Base-by-base conservation (phyloP, 2,888 invertebrate species). In the Scaeva pyrastri region DNA sequence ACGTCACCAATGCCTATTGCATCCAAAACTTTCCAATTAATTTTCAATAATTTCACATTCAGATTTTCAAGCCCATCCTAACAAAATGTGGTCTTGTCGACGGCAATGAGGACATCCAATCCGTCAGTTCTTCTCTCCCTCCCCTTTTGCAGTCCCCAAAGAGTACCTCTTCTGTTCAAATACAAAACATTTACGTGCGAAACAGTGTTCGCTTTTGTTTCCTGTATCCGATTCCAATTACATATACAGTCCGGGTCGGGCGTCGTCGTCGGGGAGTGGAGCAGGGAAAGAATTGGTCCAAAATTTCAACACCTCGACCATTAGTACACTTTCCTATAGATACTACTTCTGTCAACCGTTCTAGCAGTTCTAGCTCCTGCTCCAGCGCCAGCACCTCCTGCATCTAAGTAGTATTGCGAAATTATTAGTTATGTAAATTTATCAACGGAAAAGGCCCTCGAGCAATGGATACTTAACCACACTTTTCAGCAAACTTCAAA, bases 391-490 rank as follows among this genome's bases (percentile, higher is more conserved):
- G 56, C 43, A 16, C 45, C 50, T 58, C 56, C 71, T 62, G 73
- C 45, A 52, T 48, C 70, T 71, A 82, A 86, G 77, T 78, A 82
- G 75, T 86, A 86, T 82, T 78, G 74, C 77, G 82, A 82, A 86
- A 86, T 86, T 86, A 86, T 86, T 86, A 86, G 86, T 82, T 82
- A 86, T 86, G 86, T 52, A 86, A 86, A 86, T 82, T 82, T 82
- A 82, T 82, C 74, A 86, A 82, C 36, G 68, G 85, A 71, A 82
- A 77, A 86, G 74, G 77, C 82, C 85, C 85, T 77, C 77, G 58
- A 86, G 86, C 82, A 86, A 77, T 77, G 86, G 86, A 86, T 86
- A 78, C 86, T 82, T 86, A 86, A 86, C 82, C 82, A 82, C 86
- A 86, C 82, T 86, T 86, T 86, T 86, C 82, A 86, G 82, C 82